Percentiles rank a stretch among this genome's conserved stretches.
Conservation (phyloP, 2,113 vertebrate species). For the human region GRCh38 chr20:23080001-23080500, state of each 20-base stretch:
- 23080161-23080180: slow-evolving; percentile 76
- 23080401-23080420: neutral
- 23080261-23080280: slow-evolving; percentile 43
- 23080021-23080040: neutral
- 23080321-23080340: neutral
- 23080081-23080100: slow-evolving; percentile 68
- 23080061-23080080: neutral
- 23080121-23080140: slow-evolving; percentile 67
- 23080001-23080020: neutral
- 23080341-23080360: neutral
- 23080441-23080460: neutral
- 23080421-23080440: neutral
- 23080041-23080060: neutral
- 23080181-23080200: slow-evolving; percentile 77
- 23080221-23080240: slow-evolving; percentile 78
- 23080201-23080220: slow-evolving; percentile 73
- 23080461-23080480: fast-evolving
- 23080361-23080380: neutral
- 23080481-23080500: neutral
- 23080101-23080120: neutral
- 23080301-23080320: neutral
- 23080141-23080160: slow-evolving; percentile 73
- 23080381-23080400: neutral
- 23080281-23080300: slow-evolving; percentile 20
- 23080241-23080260: slow-evolving; percentile 48